Evolutionary conservation across 1,140 invertebrate species (phyloP), one percentile per base, ranked within the genome.

Genomic region (Aphaenogaster floridana): DNA sequence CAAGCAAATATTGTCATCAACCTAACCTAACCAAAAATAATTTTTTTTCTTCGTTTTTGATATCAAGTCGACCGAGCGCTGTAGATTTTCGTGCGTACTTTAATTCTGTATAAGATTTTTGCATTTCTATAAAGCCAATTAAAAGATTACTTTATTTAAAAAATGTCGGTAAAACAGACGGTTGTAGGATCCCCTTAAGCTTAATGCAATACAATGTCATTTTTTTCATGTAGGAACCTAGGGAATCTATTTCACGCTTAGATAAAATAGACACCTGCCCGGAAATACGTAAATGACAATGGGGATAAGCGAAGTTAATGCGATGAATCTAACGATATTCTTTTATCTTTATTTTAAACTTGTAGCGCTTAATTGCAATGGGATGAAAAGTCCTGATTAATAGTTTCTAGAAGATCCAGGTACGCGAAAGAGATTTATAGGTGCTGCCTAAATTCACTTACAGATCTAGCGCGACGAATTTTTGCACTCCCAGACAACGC

Each of bases 401-500:
- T 36, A 63, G 36, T n/a, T 3, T 34, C 8, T 9, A 42, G 7
- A 28, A 42, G 8, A 11, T 13, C 13, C 36, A n/a, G 4, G 8
- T 66, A n/a, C 36, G 36, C 36, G 64, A 66, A n/a, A 66, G 36
- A n/a, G 28, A 28, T 28, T 28, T 42, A 4, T 42, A n/a, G 13
- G 17, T 0, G 13, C 5, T 36, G 17, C 9, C 9, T 72, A 50
- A 50, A 52, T 68, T 54, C n/a, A 17, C 3, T 48, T 42, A 34
- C 13, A n/a, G 45, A 21, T 83, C 34, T 28, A 15, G 68, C 42
- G 42, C 6, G 57, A 76, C n/a, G 54, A 74, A 76, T 45, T 61
- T 61, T 61, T 59, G 21, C 28, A 39, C 45, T n/a, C 9, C 13
- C 28, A 61, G 54, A 74, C 42, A 4, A 17, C 42, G 54, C 68